These are phyloP conservation scores for Brachyptera risi DNA, from an alignment of 2,888 invertebrate species.

Conservation along the genomic window DNA sequence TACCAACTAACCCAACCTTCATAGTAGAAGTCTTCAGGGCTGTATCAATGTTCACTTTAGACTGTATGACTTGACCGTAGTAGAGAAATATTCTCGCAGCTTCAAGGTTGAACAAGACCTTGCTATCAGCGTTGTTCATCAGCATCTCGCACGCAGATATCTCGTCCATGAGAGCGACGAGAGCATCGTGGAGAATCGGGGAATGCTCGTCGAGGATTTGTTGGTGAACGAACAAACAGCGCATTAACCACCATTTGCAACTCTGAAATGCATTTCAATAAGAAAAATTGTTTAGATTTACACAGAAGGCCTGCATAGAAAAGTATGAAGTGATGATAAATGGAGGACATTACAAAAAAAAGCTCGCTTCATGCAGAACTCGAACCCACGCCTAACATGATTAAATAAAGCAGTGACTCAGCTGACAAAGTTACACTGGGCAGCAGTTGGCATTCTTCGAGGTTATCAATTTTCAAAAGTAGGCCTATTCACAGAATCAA, in stretches of 20 bases:
- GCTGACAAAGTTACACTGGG: too few species aligned
- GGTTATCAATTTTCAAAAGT: too few species aligned
- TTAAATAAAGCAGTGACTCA: too few species aligned
- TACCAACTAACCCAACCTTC: conserved; percentile 65
- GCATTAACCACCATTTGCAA: conserved; percentile 68
- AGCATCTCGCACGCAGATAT: conserved; percentile 32
- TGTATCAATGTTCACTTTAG: conserved; percentile 61
- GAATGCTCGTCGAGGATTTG: conserved; percentile 70
- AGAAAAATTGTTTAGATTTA: too few species aligned
- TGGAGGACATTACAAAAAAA: too few species aligned
- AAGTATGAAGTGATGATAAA: too few species aligned
- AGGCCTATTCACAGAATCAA: too few species aligned
- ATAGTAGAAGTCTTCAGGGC: conserved; percentile 63
- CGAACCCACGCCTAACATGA: too few species aligned
- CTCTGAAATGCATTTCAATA: conserved; percentile 40
- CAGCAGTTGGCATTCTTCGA: too few species aligned
- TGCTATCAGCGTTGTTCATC: conserved; percentile 38
- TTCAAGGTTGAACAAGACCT: conserved; percentile 51
- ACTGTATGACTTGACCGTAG: conserved; percentile 68
- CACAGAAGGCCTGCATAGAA: too few species aligned
- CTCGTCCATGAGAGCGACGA: conserved; percentile 47
- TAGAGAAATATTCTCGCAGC: conserved; percentile 63
- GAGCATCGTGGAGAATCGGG: conserved; percentile 57
- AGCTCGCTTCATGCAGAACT: too few species aligned
- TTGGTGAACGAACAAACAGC: conserved; percentile 71